Base-by-base conservation (phyloP, 2,113 vertebrate genomes). In the Eretmochelys imbricata region DNA sequence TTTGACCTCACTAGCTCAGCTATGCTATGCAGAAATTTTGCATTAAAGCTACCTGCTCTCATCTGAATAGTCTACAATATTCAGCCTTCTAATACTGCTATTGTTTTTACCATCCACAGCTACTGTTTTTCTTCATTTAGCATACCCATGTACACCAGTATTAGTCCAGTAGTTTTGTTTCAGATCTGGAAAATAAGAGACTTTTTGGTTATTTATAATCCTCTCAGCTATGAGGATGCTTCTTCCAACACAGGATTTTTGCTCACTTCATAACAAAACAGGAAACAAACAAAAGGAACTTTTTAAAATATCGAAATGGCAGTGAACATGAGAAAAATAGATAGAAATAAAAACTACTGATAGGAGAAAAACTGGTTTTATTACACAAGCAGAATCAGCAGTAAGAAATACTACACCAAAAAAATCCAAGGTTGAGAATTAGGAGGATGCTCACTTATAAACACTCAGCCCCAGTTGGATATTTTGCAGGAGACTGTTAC, bases 11-110 rank as follows among this genome's bases (percentile, higher is more conserved):
- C 90, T 96, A 94, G 57, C 93, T 96, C 1, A 0, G 87, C 87
- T 94, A 83, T 3, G 87, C 87, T 94, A 83, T 3, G 87, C 82
- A 95, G 94, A 92, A 96, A 94, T 85, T 94, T 93, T 93, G 87
- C 92, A 89, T 94, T 96, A 94, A 95, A 96, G 92, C 92, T 95
- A 82, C 79, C 79, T 84, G 95, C 96, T 96, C 95, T 94, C 95
- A 92, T 97, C 93, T 85, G 87, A 97, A 97, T 97, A 96, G 95
- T 93, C 87, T 93, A 97, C 65, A 38, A 10, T 69, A 69, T 38
- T n/a, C 35, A 94, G 79, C 38, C 83, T 93, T 92, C 95, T 78
- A 95, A 88, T 87, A 48, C 87, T 91, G 83, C 50, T 72, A 38
- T 80, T 92, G 92, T 87, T 95, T 97, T 94, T 93, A 29, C 19